A percentile compares a stretch with the other conserved stretches of the same genome.
These are phyloP conservation scores for Sesamia inferens DNA, from an alignment of 2,888 invertebrate species.

Conservation along the genomic window DNA sequence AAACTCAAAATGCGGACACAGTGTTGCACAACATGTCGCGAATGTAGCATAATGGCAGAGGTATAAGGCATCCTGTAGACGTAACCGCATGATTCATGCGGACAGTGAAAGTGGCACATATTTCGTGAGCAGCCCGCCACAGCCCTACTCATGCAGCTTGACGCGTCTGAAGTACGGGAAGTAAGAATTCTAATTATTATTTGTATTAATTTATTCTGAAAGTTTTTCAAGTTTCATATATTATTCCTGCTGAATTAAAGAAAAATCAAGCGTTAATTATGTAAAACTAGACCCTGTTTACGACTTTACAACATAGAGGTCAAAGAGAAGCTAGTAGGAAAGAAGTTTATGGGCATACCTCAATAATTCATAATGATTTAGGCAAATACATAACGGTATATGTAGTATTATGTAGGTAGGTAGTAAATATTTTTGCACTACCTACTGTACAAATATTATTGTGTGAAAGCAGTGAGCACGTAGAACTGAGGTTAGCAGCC, in stretches of 20 bases:
- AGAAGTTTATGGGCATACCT: neutral
- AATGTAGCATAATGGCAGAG: constrained; percentile 66
- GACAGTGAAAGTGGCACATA: constrained; percentile 86
- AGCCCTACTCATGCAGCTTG: constrained; percentile 63
- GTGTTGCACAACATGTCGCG: constrained; percentile 82
- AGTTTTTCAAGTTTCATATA: neutral
- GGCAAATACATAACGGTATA: neutral
- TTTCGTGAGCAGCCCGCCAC: constrained; percentile 68
- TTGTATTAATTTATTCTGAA: neutral
- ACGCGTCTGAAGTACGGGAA: constrained; percentile 9
- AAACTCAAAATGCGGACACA: constrained; percentile 73
- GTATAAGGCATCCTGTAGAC: constrained; percentile 81
- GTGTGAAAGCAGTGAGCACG: constrained; percentile 46
- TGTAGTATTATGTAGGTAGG: neutral
- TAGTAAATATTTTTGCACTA: constrained; percentile 24
- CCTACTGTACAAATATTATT: constrained; percentile 39
- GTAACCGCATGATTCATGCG: constrained; percentile 82
- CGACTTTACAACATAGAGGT: neutral
- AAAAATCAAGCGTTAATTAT: neutral
- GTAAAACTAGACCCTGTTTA: neutral
- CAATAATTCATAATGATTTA: neutral
- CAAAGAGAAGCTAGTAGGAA: neutral
- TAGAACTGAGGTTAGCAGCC: constrained; percentile 39
- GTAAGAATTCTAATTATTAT: neutral
- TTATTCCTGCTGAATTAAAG: neutral